Evolutionary conservation across 2,888 invertebrate genomes (phyloP), one percentile per base, ranked within the genome.

Genomic region (Athalia rosae): DNA sequence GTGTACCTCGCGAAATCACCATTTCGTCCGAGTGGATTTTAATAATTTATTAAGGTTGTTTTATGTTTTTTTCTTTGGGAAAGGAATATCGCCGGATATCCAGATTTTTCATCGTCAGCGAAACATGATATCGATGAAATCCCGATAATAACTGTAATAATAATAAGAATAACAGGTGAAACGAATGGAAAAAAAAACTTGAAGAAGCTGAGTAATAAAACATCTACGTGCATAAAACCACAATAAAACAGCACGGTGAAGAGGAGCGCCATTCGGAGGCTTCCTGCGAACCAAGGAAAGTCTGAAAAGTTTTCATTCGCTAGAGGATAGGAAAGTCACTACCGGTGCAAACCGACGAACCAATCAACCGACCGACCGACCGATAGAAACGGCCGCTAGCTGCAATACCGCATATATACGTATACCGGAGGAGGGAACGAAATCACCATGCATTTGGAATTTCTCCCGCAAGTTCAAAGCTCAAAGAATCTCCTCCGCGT

Each of bases 251-350:
- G 47, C n/a, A n/a, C 48, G 13, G 3, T n/a, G 28, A 66, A 48
- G 48, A 9, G 11, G 48, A 3, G 66, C 9, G 15, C 48, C 47
- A 48, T 15, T 4, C 15, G 13, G 48, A 66, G 67, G 67, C n/a
- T 9, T 67, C 45, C 6, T 28, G 28, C 28, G 28, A 28, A 28
- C 50, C 28, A n/a, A 50, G 15, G 11, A 50, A 67, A 67, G 50
- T 67, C 67, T 41, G 67, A 53, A 53, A 67, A 67, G 50, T 50
- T 67, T 67, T 50, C 67, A 41, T 67, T 67, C 67, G 8, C 11
- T 53, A 3, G 28, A 28, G 28, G 15, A 41, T 67, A 28, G 53
- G 41, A 53, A 67, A 50, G 50, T 53, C 67, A 48, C 64, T 28
- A 28, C 28, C 28, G 28, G 28, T 28, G 28, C 28, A 28, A 28